phyloP scores from a whole-genome alignment of 2,888 invertebrate genomes.

The Falcaria lacertinaria region DNA sequence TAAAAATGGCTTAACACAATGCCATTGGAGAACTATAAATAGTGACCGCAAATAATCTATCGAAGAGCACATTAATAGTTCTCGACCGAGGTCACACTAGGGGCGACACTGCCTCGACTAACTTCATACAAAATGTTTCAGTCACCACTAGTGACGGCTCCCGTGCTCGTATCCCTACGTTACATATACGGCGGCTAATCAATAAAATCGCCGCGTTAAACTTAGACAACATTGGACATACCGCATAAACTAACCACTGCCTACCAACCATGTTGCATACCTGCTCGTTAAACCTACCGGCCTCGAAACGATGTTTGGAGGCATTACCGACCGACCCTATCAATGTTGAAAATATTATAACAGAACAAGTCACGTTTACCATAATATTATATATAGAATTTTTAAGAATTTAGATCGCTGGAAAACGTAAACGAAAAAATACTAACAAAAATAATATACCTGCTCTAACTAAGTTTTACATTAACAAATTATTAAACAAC shows the following conservation, averaged over 20 bases:
- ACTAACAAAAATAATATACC: slow-evolving; percentile 70
- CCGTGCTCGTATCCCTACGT: slow-evolving; percentile 41
- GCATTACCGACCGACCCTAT: no score
- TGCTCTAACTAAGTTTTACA: slow-evolving; percentile 61
- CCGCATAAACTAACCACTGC: slow-evolving; percentile 53
- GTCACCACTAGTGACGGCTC: slow-evolving; percentile 34
- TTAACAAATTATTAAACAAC: slow-evolving; percentile 73
- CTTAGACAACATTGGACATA: slow-evolving; percentile 62
- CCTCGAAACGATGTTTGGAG: slow-evolving; percentile 14
- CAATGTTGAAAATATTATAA: slow-evolving; percentile 37
- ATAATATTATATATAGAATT: slow-evolving; percentile 40
- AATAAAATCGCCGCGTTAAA: slow-evolving; percentile 76
- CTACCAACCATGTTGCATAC: slow-evolving; percentile 28
- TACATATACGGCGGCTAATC: slow-evolving; percentile 67
- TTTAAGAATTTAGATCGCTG: slow-evolving; percentile 50
- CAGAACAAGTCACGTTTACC: slow-evolving; percentile 31
- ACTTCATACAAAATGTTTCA: slow-evolving; percentile 53
- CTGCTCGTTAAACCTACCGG: slow-evolving; percentile 24
- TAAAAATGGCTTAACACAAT: neutral
- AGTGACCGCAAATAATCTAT: slow-evolving; percentile 17
- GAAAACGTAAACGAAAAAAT: slow-evolving; percentile 63
- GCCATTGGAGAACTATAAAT: slow-evolving; percentile 9
- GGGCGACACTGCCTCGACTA: slow-evolving; percentile 33
- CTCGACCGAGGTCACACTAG: slow-evolving; percentile 40
- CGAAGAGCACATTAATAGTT: slow-evolving; percentile 45